Conservation (phyloP, 2,797 vertebrate genomes). For the Sciaenops ocellatus region DNA sequence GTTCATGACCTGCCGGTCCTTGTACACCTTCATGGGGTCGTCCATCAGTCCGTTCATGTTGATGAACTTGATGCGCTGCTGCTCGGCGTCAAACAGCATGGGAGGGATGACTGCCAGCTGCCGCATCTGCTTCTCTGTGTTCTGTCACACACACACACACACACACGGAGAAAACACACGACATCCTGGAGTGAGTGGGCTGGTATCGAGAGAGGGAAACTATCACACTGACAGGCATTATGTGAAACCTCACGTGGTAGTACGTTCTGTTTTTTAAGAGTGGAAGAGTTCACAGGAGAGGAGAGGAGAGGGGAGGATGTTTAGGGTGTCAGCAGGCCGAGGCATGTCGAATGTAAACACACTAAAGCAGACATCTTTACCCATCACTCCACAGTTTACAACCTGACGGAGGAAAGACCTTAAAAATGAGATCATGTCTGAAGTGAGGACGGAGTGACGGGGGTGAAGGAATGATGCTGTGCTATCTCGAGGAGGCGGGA, state of each 20-base stretch:
- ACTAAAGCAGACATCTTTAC: background rate
- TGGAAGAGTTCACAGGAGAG: constrained; percentile 26
- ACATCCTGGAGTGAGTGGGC: constrained; percentile 49
- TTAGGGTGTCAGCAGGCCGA: constrained; percentile 4
- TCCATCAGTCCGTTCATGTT: constrained; percentile 99
- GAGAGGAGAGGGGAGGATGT: constrained; percentile 33
- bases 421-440: background rate
- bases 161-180: constrained; percentile 32
- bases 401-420: background rate
- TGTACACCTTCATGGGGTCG: constrained; percentile 99
- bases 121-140: constrained; percentile 92
- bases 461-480: background rate
- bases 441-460: background rate
- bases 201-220: constrained; percentile 44
- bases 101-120: constrained; percentile 98
- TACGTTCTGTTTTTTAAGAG: constrained; percentile 15
- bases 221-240: constrained; percentile 12
- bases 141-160: constrained; percentile 60
- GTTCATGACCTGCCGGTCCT: constrained; percentile 98
- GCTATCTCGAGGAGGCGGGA: background rate
- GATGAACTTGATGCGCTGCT: constrained; percentile 97
- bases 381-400: background rate
- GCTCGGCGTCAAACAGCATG: constrained; percentile 98
- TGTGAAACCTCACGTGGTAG: constrained; percentile 27
- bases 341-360: constrained; percentile 2